A percentile compares a stretch with the other conserved stretches of the same genome.
Evolutionary conservation across 2,113 vertebrate genomes (phyloP).

Genomic region (Daubentonia madagascariensis): DNA sequence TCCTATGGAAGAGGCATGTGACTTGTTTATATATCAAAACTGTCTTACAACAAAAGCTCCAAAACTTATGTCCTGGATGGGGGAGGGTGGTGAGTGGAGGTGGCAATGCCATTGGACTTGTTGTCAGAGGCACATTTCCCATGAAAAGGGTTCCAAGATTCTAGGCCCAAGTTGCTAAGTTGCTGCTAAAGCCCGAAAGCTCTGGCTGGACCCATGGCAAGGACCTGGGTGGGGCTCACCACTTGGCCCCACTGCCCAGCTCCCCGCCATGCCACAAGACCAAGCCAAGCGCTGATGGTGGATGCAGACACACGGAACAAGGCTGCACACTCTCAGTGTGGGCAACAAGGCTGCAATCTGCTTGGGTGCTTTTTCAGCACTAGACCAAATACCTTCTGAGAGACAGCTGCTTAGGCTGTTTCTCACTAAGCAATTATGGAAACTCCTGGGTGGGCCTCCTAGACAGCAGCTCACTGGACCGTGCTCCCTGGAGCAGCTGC

Average conservation of each 20-base stretch:
- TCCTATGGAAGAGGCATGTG: background rate
- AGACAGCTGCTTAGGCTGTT: background rate
- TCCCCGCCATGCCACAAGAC: background rate
- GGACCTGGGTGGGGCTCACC: background rate
- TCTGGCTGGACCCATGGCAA: background rate
- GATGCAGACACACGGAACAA: background rate
- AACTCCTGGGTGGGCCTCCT: background rate
- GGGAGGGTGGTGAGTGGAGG: background rate
- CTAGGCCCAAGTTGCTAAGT: background rate
- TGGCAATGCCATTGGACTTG: background rate
- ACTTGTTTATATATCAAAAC: background rate
- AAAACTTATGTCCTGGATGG: background rate
- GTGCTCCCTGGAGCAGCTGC: background rate
- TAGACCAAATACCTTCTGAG: background rate
- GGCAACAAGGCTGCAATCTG: background rate
- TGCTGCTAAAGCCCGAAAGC: background rate
- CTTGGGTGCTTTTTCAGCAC: background rate
- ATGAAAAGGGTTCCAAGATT: background rate
- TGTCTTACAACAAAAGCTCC: background rate
- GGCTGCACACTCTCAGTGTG: background rate
- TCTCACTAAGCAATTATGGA: background rate
- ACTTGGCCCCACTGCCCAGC: background rate
- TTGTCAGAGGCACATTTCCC: background rate
- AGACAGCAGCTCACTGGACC: background rate
- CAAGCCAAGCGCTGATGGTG: background rate